Percentiles rank a stretch among this genome's conserved stretches.
phyloP scores from a whole-genome alignment of 1,140 invertebrate species.

The Rhagoletis pomonella region DNA sequence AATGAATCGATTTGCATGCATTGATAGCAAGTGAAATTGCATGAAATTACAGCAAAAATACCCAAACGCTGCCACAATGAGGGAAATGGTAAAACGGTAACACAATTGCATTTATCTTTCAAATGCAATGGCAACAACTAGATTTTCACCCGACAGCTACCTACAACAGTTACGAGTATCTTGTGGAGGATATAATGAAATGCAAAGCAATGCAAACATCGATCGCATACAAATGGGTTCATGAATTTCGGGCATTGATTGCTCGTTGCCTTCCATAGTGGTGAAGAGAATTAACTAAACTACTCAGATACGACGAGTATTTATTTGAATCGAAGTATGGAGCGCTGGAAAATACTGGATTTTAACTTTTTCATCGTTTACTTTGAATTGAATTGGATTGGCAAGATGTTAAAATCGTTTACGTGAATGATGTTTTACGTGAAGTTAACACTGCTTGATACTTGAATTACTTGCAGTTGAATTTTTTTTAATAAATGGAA shows the following conservation, averaged over 20 bases:
- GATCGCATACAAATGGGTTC: constrained; percentile 33
- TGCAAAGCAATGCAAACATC: constrained; percentile 40
- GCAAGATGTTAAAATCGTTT: neutral
- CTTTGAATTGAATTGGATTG: neutral
- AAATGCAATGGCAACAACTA: neutral
- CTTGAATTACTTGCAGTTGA: too few relatives aligned
- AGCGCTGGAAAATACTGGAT: neutral
- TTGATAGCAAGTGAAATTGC: constrained; percentile 18
- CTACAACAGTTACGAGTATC: neutral
- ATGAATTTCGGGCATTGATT: constrained; percentile 13
- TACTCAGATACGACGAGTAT: too few relatives aligned
- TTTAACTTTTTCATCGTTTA: neutral
- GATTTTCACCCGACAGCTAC: neutral
- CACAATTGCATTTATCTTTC: neutral
- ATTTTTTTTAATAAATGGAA: too few relatives aligned
- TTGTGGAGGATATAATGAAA: neutral
- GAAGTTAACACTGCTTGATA: neutral
- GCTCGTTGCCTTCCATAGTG: neutral
- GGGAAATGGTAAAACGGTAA: neutral
- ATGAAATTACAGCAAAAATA: neutral
- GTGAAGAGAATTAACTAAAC: neutral
- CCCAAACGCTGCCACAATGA: neutral
- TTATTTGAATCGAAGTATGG: neutral
- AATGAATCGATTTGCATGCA: neutral
- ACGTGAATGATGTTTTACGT: neutral